Conservation (phyloP, 2,888 invertebrate species). For the Andrena bucephala region DNA sequence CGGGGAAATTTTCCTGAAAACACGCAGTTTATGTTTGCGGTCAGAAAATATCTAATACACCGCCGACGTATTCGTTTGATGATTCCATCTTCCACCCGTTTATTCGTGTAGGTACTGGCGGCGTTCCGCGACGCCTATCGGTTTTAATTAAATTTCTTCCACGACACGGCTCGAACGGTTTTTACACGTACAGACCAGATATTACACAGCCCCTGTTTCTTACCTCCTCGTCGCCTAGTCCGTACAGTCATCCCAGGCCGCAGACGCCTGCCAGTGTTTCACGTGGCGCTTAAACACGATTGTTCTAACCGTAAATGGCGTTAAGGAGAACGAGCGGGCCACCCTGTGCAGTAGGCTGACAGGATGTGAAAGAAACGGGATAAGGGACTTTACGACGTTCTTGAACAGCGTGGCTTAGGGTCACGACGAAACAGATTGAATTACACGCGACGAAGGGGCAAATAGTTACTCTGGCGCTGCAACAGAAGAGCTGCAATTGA, state of each 20-base stretch:
- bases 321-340: neutral
- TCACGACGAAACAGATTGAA: conserved; percentile 42
- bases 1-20: conserved; percentile 57
- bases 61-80: conserved; percentile 11
- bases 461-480: neutral
- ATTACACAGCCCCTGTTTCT: conserved; percentile 17
- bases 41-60: conserved; percentile 43
- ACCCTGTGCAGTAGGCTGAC: neutral
- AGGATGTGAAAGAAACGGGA: neutral
- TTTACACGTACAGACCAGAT: conserved; percentile 8
- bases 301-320: conserved; percentile 9
- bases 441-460: conserved; percentile 36
- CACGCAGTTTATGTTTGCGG: conserved; percentile 44
- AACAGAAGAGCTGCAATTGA: neutral
- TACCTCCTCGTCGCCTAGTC: neutral
- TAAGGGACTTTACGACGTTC: conserved; percentile 40
- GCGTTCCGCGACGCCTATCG: conserved; percentile 10
- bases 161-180: neutral
- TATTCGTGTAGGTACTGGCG: neutral
- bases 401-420: conserved; percentile 33
- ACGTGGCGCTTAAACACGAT: neutral
- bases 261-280: neutral
- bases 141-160: conserved; percentile 55
- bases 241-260: neutral
- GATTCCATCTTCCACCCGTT: conserved; percentile 29